Conservation (phyloP, 2,113 vertebrate genomes). For the Cepphus grylle region DNA sequence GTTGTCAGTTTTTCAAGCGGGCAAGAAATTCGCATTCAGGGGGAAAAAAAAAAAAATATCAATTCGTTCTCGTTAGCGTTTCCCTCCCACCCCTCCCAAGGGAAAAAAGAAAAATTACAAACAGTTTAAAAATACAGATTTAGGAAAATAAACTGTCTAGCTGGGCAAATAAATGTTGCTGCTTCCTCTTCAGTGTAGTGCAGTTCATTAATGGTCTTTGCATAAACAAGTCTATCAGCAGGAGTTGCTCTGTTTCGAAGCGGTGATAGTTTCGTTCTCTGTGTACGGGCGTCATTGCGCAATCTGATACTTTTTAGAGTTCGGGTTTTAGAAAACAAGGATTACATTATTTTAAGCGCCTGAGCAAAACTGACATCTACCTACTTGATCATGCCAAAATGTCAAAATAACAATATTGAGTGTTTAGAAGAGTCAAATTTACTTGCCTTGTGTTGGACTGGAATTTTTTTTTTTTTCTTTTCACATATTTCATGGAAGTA, state of each 20-base stretch:
- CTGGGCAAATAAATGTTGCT: neutral
- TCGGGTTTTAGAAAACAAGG: neutral
- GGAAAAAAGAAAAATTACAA: neutral
- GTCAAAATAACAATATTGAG: neutral
- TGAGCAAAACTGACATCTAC: neutral
- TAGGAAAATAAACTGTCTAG: neutral
- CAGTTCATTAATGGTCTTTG: neutral
- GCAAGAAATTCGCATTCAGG: neutral
- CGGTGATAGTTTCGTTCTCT: neutral
- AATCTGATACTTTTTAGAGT: neutral
- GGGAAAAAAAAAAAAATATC: neutral
- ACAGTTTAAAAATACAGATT: neutral
- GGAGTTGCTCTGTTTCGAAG: neutral
- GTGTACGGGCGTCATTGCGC: neutral
- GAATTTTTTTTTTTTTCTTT: neutral
- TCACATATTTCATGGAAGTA: neutral
- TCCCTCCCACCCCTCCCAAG: accelerated
- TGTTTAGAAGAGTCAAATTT: neutral
- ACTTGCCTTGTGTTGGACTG: neutral
- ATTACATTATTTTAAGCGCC: neutral
- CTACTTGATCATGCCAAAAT: neutral
- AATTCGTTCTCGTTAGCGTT: neutral
- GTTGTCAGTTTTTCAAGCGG: neutral
- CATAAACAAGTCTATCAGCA: neutral
- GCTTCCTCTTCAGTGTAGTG: neutral